Evolutionary conservation across 2,113 vertebrate species (phyloP).

Genomic region (Ptyas mucosa): DNA sequence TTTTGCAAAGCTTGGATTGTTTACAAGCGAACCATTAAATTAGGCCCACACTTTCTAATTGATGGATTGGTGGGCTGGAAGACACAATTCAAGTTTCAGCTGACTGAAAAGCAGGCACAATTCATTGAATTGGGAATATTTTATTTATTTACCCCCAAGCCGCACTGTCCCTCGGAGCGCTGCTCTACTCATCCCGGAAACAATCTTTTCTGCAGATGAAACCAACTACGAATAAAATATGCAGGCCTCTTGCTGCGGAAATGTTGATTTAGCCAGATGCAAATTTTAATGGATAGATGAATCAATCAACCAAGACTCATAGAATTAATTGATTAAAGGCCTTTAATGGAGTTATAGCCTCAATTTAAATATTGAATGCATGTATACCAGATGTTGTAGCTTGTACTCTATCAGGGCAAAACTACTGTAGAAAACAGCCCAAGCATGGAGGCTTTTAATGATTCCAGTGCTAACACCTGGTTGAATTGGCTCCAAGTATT

Average conservation of each 20-base stretch:
- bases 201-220: neutral
- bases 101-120: neutral
- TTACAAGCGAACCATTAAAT: neutral
- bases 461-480: neutral
- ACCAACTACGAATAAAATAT: neutral
- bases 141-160: neutral
- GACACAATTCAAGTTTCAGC: neutral
- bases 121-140: neutral
- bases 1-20: neutral
- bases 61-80: neutral
- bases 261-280: neutral
- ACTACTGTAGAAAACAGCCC: neutral
- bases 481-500: neutral
- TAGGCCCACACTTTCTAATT: neutral
- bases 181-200: neutral
- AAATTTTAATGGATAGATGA: neutral
- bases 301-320: neutral
- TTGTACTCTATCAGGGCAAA: neutral
- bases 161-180: accelerated
- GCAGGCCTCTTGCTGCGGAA: neutral
- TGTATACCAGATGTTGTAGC: neutral
- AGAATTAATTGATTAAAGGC: neutral
- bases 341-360: neutral
- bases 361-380: neutral
- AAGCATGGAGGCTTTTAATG: neutral